Base-by-base conservation (phyloP, 2,888 invertebrate genomes). In the Nemotelus pantherinus region DNA sequence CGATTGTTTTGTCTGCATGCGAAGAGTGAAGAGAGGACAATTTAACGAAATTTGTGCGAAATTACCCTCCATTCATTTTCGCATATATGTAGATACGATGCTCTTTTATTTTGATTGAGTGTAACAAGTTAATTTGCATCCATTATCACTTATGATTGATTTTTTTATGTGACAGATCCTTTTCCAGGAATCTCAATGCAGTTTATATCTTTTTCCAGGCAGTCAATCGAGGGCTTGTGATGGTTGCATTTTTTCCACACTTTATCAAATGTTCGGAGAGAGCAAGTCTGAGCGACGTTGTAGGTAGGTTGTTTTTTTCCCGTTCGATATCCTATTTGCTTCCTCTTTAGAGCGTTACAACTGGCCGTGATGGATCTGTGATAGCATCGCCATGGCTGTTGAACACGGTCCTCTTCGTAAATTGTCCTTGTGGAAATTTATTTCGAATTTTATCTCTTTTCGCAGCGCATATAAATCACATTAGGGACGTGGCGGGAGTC, bases 401-500 rank as follows among this genome's bases (percentile, higher is more conserved):
- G 65, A 64, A 44, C 63, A 65, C 50, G 50, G 25, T 64, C 50
- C 43, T 4, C 57, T 57, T 71, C 44, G 57, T 39, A 43, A 9
- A 71, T 3, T 63, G 63, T 41, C 44, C n/a, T 55, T 55, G 7
- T 10, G 57, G 43, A 70, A 74, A 47, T 74, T 50, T 44, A 47
- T 74, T 63, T 71, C 7, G 50, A 72, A 48, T 70, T 77, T 68
- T 68, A 48, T 72, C 58, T 77, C 25, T 39, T 79, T 48, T n/a
- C 43, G 39, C 89, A 95, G 95, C 94, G 80, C 95, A 96, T 88
- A 95, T 96, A 87, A 95, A 95, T 89, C 95, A 95, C 87, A 93
- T 95, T 84, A 90, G 94, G 81, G 92, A 93, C 83, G 91, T 94
- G 80, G 95, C 95, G 55, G 95, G 96, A 78, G 92, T 95, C 82